A percentile compares a stretch with the other conserved stretches of the same genome.
Conservation (phyloP, 1,140 invertebrate genomes). For the Frieseomelitta varia region DNA sequence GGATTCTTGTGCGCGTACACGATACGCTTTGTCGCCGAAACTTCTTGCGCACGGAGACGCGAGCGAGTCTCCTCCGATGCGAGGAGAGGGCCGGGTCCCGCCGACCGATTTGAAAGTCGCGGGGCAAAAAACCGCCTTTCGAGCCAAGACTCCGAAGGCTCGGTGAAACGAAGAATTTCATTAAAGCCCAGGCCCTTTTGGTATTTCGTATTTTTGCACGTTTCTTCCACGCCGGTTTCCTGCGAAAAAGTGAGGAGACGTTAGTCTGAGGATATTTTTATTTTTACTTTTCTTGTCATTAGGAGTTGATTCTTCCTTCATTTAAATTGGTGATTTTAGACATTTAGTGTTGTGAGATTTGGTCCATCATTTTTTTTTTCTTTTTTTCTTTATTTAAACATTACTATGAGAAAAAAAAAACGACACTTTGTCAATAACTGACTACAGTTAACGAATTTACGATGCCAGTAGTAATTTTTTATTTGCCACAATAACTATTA, state of each 20-base stretch:
- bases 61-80: background rate
- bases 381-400: background rate
- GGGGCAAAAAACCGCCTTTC: slow-evolving; percentile 7
- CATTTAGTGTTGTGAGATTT: background rate
- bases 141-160: background rate
- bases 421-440: background rate
- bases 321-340: background rate
- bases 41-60: slow-evolving; percentile 32
- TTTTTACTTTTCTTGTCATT: background rate
- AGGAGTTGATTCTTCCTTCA: background rate
- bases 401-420: background rate
- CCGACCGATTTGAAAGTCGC: slow-evolving; percentile 29
- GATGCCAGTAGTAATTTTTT: background rate
- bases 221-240: slow-evolving; percentile 8
- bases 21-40: slow-evolving; percentile 47
- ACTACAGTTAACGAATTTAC: background rate
- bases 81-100: background rate
- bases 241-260: background rate
- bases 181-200: slow-evolving; percentile 7
- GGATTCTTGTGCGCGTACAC: slow-evolving; percentile 22
- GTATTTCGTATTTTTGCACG: slow-evolving; percentile 27
- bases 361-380: background rate
- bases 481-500: background rate
- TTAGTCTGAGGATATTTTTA: background rate
- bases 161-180: slow-evolving; percentile 41